phyloP scores from a whole-genome alignment of 2,113 vertebrate genomes.

The Channa maculata region DNA sequence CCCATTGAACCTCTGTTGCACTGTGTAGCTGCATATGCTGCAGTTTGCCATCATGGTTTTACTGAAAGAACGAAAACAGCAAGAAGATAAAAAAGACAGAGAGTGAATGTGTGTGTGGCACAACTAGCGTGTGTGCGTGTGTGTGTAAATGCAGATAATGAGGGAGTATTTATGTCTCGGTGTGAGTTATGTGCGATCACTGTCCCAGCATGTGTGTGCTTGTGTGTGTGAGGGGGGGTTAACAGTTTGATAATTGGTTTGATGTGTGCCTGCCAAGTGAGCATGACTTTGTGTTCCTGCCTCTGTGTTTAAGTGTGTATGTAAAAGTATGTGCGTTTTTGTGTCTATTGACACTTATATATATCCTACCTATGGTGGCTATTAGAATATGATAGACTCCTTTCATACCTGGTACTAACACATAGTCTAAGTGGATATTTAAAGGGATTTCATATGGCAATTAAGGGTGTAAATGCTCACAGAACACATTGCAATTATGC shows the following conservation, averaged over 20 bases:
- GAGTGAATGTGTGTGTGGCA: background rate
- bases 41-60: slow-evolving; percentile 42
- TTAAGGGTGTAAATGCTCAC: background rate
- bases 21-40: slow-evolving; percentile 44
- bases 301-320: slow-evolving; percentile 2
- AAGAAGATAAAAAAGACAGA: background rate
- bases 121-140: background rate
- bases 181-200: slow-evolving; percentile 27
- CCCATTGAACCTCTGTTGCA: slow-evolving; percentile 57
- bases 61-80: slow-evolving; percentile 43
- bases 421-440: background rate
- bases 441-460: background rate
- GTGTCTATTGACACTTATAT: background rate
- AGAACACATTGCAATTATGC: background rate
- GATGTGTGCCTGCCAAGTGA: slow-evolving; percentile 22
- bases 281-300: background rate
- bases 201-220: slow-evolving; percentile 9
- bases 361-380: too few relatives aligned
- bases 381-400: background rate
- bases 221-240: background rate
- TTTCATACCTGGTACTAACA: background rate
- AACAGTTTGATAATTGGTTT: slow-evolving; percentile 1
- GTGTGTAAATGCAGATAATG: slow-evolving; percentile 41
- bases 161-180: slow-evolving; percentile 44
- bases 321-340: slow-evolving; percentile 6